Conservation (phyloP, 1,140 invertebrate genomes). For the Drosophila bocqueti region DNA sequence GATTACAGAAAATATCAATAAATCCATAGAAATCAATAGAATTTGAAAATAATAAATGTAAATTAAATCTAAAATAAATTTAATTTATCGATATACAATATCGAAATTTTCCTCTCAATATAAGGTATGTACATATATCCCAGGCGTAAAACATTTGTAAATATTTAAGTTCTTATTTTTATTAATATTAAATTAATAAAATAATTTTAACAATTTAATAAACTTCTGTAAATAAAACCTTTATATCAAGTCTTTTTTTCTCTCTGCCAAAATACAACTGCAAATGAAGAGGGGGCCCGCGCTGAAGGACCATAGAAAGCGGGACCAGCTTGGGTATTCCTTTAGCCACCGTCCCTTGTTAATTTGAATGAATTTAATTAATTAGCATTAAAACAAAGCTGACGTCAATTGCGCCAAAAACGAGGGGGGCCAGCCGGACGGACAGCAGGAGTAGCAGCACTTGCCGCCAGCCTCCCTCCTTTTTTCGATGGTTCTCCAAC, state of each 20-base stretch:
- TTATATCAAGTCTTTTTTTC: not conserved
- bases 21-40: no score
- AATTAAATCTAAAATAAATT: no score
- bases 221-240: not conserved
- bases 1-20: no score
- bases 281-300: not conserved
- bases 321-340: constrained; percentile 25
- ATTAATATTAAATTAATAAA: not conserved
- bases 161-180: no score
- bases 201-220: not conserved
- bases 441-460: not conserved
- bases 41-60: no score
- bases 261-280: constrained; percentile 4
- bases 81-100: no score
- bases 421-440: not conserved
- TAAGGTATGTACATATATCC: no score
- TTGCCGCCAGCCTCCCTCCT: not conserved
- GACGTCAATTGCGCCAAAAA: constrained; percentile 68
- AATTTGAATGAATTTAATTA: constrained; percentile 82
- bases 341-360: constrained; percentile 48
- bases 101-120: no score
- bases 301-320: not conserved
- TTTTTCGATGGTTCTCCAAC: not conserved
- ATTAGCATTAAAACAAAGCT: constrained; percentile 79
- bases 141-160: no score